Conservation (phyloP, 1,140 invertebrate genomes). For the Propsilocerus akamusi region DNA sequence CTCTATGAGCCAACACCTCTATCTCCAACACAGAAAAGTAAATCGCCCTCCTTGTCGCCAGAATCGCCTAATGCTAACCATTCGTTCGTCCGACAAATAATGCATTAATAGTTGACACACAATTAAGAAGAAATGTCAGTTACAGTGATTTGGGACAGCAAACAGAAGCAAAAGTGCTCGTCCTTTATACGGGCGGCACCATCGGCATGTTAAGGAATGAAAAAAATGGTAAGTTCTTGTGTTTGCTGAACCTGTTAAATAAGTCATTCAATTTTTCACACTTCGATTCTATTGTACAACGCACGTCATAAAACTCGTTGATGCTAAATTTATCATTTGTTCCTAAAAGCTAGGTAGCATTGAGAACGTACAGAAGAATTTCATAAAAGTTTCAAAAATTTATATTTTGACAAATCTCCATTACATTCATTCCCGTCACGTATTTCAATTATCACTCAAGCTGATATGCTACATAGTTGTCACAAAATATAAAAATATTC, state of each 20-base stretch:
- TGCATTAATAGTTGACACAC: background rate
- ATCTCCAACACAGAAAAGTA: background rate
- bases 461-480: background rate
- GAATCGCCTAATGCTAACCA: background rate
- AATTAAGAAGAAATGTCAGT: slow-evolving; percentile 14
- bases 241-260: slow-evolving; percentile 1
- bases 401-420: no score
- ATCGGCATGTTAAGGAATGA: slow-evolving; percentile 71
- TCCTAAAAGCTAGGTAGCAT: background rate
- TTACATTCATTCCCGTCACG: no score
- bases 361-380: background rate
- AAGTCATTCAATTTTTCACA: background rate
- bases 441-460: background rate
- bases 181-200: slow-evolving; percentile 75
- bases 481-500: background rate
- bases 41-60: background rate
- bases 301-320: background rate
- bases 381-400: background rate
- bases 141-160: slow-evolving; percentile 15
- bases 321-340: background rate
- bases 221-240: slow-evolving; percentile 37
- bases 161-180: slow-evolving; percentile 41
- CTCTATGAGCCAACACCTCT: background rate
- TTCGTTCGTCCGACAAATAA: background rate
- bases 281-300: background rate